These are phyloP conservation scores for Oryzias dopingdopingensis DNA, from an alignment of 2,797 vertebrate species.

Conservation along the genomic window DNA sequence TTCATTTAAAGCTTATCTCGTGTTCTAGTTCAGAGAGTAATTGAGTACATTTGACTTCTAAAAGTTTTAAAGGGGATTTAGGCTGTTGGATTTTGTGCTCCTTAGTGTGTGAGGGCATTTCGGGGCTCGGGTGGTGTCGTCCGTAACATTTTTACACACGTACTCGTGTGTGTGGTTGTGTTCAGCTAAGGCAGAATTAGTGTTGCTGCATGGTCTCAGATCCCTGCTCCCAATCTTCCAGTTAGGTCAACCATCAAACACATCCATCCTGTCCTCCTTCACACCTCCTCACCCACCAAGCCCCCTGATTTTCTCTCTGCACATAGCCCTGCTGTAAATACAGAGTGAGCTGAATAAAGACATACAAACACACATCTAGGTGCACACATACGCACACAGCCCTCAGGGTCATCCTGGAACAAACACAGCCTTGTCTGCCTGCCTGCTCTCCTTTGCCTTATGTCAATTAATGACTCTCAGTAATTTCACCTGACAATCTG, in stretches of 20 bases:
- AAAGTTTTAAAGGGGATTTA: slow-evolving; percentile 29
- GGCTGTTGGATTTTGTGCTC: slow-evolving; percentile 14
- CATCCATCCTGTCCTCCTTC: slow-evolving; percentile 77
- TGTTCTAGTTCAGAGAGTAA: slow-evolving; percentile 11
- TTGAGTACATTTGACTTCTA: slow-evolving; percentile 11
- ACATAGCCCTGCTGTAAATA: slow-evolving; percentile 64
- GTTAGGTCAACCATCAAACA: slow-evolving; percentile 99
- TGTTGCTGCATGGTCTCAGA: slow-evolving; percentile 68
- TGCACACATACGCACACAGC: slow-evolving; percentile 44
- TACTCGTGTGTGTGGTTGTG: slow-evolving; percentile 48
- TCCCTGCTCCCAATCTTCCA: slow-evolving; percentile 95
- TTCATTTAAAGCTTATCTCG: slow-evolving; percentile 2
- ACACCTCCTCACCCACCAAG: slow-evolving; percentile 62
- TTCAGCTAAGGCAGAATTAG: slow-evolving; percentile 67
- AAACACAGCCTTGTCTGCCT: slow-evolving; percentile 75
- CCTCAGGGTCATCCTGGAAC: slow-evolving; percentile 76
- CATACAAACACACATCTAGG: slow-evolving; percentile 33
- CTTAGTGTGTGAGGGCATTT: slow-evolving; percentile 16
- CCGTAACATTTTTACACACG: slow-evolving; percentile 40
- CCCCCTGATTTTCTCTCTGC: slow-evolving; percentile 33
- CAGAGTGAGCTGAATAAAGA: slow-evolving; percentile 62
- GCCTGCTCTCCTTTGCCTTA: slow-evolving; percentile 85
- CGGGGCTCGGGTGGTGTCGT: slow-evolving; percentile 23
- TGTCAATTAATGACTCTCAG: slow-evolving; percentile 94
- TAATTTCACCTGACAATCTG: slow-evolving; percentile 98